Base-by-base conservation (phyloP, 2,888 invertebrate species). In the Leptopilina drosophilae region DNA sequence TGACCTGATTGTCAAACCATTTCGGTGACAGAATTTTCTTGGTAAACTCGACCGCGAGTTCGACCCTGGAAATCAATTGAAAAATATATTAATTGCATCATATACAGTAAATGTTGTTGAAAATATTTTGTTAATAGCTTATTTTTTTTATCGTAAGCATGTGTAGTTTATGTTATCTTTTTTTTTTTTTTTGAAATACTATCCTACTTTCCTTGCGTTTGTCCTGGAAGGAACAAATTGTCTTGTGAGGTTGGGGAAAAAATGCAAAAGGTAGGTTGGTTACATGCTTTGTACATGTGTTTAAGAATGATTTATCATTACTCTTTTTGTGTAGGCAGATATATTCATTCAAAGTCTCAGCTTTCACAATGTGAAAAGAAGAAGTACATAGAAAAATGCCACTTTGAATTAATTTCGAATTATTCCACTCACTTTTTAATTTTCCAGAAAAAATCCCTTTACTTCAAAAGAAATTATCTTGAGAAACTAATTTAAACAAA, bases 261-360 rank as follows among this genome's bases (percentile, higher is more conserved):
- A 56, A 53, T 73, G 56, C 69, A 56, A 8, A 73, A 73, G 73
- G 73, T 73, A 73, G 73, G 73, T 73, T 73, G 42, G 56, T 53
- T 73, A 53, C 69, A 73, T 56, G 73, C 73, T 73, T 73, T 73
- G 26, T 73, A 73, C 73, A 73, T 73, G 53, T 59, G 40, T 59
- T 73, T 56, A 53, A 73, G 56, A 73, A 59, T 56, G 56, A 73
- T 73, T 73, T 73, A 73, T 53, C 56, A 8, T 73, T 20, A 20
- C 67, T 67, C 69, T 26, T 73, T 73, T 73, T 73, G 73, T 9
- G 73, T 73, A 15, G 73, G 56, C 56, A n/a, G 33, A 33, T 33
- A 33, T 73, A 26, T 73, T 73, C 53, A 53, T 73, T 53, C 53
- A 53, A 33, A 33, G 40, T 40, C 40, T 64, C 64, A 73, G 56